Evolutionary conservation across 2,797 vertebrate genomes (phyloP), one percentile per base, ranked within the genome.

Genomic region (Helostoma temminkii): DNA sequence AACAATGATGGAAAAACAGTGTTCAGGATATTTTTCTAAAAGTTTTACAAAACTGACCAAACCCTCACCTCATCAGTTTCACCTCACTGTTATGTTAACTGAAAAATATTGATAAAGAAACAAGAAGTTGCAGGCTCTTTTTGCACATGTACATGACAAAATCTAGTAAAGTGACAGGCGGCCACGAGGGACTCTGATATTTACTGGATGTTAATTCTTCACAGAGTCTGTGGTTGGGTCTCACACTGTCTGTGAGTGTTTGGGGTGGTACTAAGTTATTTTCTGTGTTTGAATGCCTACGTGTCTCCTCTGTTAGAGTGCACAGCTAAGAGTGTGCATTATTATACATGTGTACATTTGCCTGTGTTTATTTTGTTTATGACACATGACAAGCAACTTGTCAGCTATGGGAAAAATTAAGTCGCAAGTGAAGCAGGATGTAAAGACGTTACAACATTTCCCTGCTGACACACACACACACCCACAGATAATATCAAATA

Each of bases 131-230:
- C 9, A 50, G 21, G 16, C 25, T 16, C 42, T 1, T 72, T 83
- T 64, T 75, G 82, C 89, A 91, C 85, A 86, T 91, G 84, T 77
- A 66, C 52, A 77, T 32, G 57, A 63, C 80, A 87, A 85, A 85
- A 83, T 80, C 22, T 32, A 55, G 26, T 81, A 57, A 83, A 70
- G 76, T 75, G 76, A 73, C 16, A 41, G 81, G 69, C 25, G 53
- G 68, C 81, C 45, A 34, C 25, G 7, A 53, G 21, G 71, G 72
- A 19, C 42, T 55, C 37, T 6, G 43, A 60, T 76, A 84, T 91
- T 89, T 89, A 89, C 73, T 83, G 47, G 36, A 67, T 26, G 6
- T 61, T 81, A 66, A 87, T 89, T 80, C 60, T 78, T 83, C 43
- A 53, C 83, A 74, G 83, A 45, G 45, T 70, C 54, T 26, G 32